Base-by-base conservation (phyloP, 1,140 invertebrate genomes). In the Nasonia vitripennis region DNA sequence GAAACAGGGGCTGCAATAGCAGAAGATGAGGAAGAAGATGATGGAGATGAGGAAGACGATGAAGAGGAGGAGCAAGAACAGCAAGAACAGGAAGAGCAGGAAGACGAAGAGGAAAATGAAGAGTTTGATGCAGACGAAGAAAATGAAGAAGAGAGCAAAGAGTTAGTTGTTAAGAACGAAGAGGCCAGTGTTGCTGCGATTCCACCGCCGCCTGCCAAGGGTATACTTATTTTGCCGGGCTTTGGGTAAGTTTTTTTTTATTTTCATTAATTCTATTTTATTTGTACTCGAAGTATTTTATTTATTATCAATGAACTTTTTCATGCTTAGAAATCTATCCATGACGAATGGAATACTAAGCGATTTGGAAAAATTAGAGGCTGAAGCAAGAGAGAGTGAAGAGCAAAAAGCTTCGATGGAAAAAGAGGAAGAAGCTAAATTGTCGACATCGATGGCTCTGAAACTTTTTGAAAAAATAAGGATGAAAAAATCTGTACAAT, bases 401-500 rank as follows among this genome's bases (percentile, higher is more conserved):
- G 88, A 89, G 12, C 87, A 89, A 3, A 86, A 88, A 37, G 88
- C 90, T 7, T 87, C 88, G n/a, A 1, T 10, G 0, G 88, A 91
- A 12, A 67, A 78, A 14, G 89, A 91, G 9, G 87, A 86, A 4
- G 88, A 89, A 37, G 80, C 78, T 14, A 89, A 82, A 62, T 11
- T 48, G 6, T 4, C 51, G 14, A 14, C 34, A 37, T 70, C 75
- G 0, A 20, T 70, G 12, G 23, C 77, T 4, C 4, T 80, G 68
- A 86, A 84, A 84, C 14, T 84, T 1, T 80, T 78, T 37, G 86
- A 87, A 70, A 89, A 27, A 73, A 86, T 75, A 51, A 89, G 83
- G 34, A 91, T 74, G 10, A 91, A 92, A 70, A 95, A 95, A 87
- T 92, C 89, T 12, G 95, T 96, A 0, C 94, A 95, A 88, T 96